Percentiles rank a stretch among this genome's conserved stretches.
phyloP scores from a whole-genome alignment of 2,888 invertebrate genomes.

The Gortyna flavago region DNA sequence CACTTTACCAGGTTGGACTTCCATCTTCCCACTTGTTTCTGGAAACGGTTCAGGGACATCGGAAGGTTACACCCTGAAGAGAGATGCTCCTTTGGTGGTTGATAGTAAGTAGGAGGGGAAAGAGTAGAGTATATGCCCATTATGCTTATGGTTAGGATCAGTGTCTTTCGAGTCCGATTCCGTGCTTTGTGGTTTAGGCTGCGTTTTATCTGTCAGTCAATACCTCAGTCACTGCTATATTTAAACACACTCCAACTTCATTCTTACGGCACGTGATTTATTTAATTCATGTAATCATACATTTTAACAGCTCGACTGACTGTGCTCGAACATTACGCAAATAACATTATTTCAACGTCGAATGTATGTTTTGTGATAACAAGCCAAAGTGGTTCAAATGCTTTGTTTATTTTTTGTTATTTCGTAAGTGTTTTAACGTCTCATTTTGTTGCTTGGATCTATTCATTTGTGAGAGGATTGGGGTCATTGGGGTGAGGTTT shows the following conservation, averaged over 20 bases:
- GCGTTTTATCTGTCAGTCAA: conserved; percentile 7
- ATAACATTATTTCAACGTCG: conserved; percentile 44
- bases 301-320: conserved; percentile 25
- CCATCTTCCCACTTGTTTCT: too few relatives aligned
- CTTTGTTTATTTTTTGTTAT: conserved; percentile 51
- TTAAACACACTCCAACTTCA: conserved; percentile 4
- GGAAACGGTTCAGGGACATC: too few relatives aligned
- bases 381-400: conserved; percentile 27
- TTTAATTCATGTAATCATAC: conserved; percentile 39
- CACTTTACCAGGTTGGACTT: too few relatives aligned
- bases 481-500: background rate
- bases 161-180: background rate
- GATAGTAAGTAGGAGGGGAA: too few relatives aligned
- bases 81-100: too few relatives aligned
- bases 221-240: conserved; percentile 8
- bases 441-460: conserved; percentile 35
- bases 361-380: conserved; percentile 52
- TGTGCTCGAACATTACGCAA: conserved; percentile 26
- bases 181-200: background rate
- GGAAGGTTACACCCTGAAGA: too few relatives aligned
- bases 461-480: conserved; percentile 20
- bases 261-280: conserved; percentile 23
- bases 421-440: conserved; percentile 41
- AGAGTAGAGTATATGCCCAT: too few relatives aligned
- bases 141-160: background rate